Conservation (phyloP, 37 sponge, comb jelly and placozoan species). For the Axinella damicornis region DNA sequence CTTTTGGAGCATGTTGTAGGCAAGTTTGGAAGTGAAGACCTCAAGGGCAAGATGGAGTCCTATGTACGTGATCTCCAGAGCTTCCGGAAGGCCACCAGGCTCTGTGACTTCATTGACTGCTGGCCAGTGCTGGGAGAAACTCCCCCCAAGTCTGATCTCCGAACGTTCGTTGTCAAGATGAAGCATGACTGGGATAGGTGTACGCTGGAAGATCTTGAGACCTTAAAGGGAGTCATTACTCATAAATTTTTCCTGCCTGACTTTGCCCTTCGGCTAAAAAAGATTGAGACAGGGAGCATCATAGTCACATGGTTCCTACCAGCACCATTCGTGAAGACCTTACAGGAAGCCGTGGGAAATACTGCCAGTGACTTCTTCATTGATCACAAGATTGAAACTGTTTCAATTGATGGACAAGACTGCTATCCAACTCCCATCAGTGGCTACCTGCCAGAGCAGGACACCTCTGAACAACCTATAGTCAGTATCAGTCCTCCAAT, state of each 20-base stretch:
- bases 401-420: too few species aligned
- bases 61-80: neutral
- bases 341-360: too few species aligned
- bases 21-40: neutral
- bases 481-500: too few species aligned
- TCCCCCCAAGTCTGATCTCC: neutral
- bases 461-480: too few species aligned
- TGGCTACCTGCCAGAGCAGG: too few species aligned
- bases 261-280: neutral
- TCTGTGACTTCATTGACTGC: slow-evolving; percentile 4
- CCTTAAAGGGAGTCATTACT: neutral
- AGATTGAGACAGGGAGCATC: neutral
- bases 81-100: neutral
- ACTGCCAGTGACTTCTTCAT: too few species aligned
- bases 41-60: neutral
- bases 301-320: neutral
- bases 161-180: neutral
- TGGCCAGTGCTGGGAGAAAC: neutral
- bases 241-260: neutral
- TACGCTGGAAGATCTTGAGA: neutral
- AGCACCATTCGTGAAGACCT: neutral
- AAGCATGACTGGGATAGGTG: neutral
- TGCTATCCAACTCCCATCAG: too few species aligned
- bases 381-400: too few species aligned
- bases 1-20: neutral